Percentiles rank a stretch among this genome's conserved stretches.
Conservation (phyloP, 2,113 vertebrate genomes). For the cattle (Bos taurus) region ARS-UCD2.0 NC_037328.1:126597001-126597500, state of each 20-base stretch:
- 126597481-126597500: background rate
- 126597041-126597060: background rate
- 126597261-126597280: background rate
- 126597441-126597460: background rate
- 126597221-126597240: background rate
- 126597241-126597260: background rate
- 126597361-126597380: background rate
- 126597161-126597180: background rate
- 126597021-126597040: background rate
- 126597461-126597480: background rate
- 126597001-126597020: background rate
- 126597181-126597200: no score
- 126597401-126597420: background rate
- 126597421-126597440: background rate
- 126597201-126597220: background rate
- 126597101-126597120: background rate
- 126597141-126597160: background rate
- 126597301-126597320: background rate
- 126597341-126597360: background rate
- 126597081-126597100: background rate
- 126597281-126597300: background rate
- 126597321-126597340: background rate
- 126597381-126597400: background rate
- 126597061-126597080: background rate
- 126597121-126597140: background rate